Conservation (phyloP, 2,888 invertebrate species). For the Agriopis marginaria region DNA sequence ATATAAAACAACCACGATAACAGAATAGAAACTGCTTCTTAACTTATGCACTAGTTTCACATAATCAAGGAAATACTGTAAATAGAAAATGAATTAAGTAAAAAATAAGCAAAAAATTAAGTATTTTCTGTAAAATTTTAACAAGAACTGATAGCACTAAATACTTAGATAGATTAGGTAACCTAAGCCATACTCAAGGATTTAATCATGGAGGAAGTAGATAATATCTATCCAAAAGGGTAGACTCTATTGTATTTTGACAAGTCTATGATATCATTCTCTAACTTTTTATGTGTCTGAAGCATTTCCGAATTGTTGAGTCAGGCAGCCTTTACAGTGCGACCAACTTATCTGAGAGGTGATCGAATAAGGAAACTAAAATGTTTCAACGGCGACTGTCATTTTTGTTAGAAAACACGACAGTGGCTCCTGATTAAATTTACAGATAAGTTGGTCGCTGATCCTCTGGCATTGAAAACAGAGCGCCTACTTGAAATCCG, state of each 20-base stretch:
- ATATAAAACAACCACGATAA: too few relatives aligned
- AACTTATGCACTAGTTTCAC: too few relatives aligned
- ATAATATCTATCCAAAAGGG: not conserved
- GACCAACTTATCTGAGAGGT: not conserved
- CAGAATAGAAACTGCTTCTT: too few relatives aligned
- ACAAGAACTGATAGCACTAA: too few relatives aligned
- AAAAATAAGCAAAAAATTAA: too few relatives aligned
- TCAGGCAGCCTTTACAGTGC: slow-evolving; percentile 5
- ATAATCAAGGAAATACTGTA: too few relatives aligned
- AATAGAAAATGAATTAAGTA: too few relatives aligned
- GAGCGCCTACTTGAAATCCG: slow-evolving; percentile 1
- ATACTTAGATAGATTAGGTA: too few relatives aligned
- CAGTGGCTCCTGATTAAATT: not conserved
- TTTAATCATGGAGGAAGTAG: not conserved
- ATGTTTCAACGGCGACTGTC: not conserved
- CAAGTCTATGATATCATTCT: slow-evolving; percentile 11
- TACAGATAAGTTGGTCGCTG: not conserved
- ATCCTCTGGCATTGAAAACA: slow-evolving; percentile 18
- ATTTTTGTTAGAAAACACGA: not conserved
- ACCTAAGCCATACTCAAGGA: not conserved
- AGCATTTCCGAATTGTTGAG: slow-evolving; percentile 18
- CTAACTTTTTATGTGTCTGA: slow-evolving; percentile 16
- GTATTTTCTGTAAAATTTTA: too few relatives aligned
- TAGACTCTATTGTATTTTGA: slow-evolving; percentile 7
- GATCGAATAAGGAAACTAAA: not conserved